Percentiles rank a stretch among this genome's conserved stretches.
These are phyloP conservation scores for Acrocyrtus sp. DNA, from an alignment of 2,888 invertebrate species.

Conservation along the genomic window DNA sequence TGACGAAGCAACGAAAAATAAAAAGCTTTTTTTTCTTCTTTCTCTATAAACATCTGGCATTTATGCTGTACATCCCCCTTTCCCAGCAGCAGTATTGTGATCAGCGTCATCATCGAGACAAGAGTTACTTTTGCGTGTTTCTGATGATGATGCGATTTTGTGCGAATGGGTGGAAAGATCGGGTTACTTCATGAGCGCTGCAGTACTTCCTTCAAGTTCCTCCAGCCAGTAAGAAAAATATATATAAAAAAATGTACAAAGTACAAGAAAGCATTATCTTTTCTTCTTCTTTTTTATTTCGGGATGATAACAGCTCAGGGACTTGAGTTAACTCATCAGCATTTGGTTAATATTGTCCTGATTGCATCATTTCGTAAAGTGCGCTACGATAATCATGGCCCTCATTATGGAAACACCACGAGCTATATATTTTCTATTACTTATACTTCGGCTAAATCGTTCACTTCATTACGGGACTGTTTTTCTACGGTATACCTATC, in stretches of 20 bases:
- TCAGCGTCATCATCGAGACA: constrained; percentile 4
- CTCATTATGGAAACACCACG: constrained; percentile 24
- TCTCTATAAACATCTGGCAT: constrained; percentile 28
- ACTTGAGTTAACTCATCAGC: constrained; percentile 16
- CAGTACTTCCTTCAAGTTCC: too few species aligned
- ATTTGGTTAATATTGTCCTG: constrained; percentile 11
- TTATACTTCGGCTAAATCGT: neutral
- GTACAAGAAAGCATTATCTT: too few species aligned
- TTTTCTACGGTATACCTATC: neutral
- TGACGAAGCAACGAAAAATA: neutral
- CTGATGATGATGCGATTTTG: constrained; percentile 26
- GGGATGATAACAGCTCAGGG: too few species aligned
- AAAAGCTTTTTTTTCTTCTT: too few species aligned
- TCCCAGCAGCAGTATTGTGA: too few species aligned
- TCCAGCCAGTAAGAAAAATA: too few species aligned
- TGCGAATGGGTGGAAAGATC: constrained; percentile 22
- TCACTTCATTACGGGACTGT: neutral
- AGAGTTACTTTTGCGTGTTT: constrained; percentile 21
- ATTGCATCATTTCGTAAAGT: constrained; percentile 19
- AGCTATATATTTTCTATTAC: too few species aligned
- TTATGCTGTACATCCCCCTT: neutral
- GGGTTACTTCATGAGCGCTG: too few species aligned
- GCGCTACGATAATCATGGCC: constrained; percentile 11
- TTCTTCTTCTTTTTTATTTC: too few species aligned
- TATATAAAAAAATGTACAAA: too few species aligned